Base-by-base conservation (phyloP, 2,888 invertebrate genomes). In the Hypercompe scribonia region DNA sequence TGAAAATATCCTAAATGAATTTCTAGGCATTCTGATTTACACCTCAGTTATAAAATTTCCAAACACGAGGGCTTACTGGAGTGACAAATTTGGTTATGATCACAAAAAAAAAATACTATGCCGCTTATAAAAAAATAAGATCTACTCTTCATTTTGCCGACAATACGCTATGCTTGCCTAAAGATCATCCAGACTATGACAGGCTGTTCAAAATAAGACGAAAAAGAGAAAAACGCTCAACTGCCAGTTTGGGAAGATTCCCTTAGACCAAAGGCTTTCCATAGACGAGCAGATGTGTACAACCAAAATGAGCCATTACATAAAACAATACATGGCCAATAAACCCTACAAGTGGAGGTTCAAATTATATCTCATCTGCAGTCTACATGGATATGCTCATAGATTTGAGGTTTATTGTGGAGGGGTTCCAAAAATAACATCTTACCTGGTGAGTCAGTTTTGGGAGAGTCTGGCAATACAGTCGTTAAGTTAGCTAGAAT, bases 261-360 rank as follows among this genome's bases (percentile, higher is more conserved):
- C 86, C 67, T 72, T 87, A 76, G 84, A 86, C 64, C 86, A 88
- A 81, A 79, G 85, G 67, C 81, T 87, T 66, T 84, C 83, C 70
- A 77, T 88, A 70, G 87, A 72, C 86, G 87, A 72, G 85, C 86
- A 79, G 86, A 87, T 74, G 68, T 85, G 86, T 78, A 86, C 85
- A 72, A 50, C 50, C 24, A 50, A 50, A 50, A 50, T 50, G 50
- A 50, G 50, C 24, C 50, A 50, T 50, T 50, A 50, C 24, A 50
- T 50, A 24, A 50, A 50, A 50, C 50, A 50, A 50, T 58, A 58
- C 58, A 58, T 58, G 28, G 28, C 58, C 58, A 58, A 58, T 58
- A 58, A 58, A 58, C 58, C n/a, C n/a, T 28, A 58, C 58, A 58
- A 58, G 58, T 58, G 28, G 58, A 10, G n/a, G 58, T 58, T 58